phyloP scores from a whole-genome alignment of 2,888 invertebrate genomes.

The Eupeodes latifasciatus region DNA sequence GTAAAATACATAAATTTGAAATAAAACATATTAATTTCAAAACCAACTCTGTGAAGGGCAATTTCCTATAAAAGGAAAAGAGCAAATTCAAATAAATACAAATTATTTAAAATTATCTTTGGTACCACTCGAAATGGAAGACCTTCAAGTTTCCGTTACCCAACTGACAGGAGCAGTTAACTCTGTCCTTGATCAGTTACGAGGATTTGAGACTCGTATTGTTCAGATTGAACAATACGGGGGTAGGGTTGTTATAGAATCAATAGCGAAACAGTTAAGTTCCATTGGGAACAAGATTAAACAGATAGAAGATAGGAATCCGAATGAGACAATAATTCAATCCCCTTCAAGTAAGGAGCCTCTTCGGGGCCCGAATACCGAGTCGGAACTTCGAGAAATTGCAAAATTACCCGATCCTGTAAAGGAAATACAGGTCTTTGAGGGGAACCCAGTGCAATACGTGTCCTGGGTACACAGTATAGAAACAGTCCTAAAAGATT shows the following conservation, averaged over 20 bases:
- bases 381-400: conserved; percentile 22
- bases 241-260: neutral
- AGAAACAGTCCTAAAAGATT: conserved; percentile 33
- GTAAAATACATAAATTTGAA: no score
- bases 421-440: conserved; percentile 61
- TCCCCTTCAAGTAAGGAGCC: neutral
- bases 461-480: no score
- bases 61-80: no score
- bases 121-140: conserved; percentile 19
- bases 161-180: neutral
- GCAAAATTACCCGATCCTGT: conserved; percentile 56
- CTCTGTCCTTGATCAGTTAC: conserved; percentile 37
- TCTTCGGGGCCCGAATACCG: conserved; percentile 11
- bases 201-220: conserved; percentile 21
- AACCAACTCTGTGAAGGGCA: no score
- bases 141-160: conserved; percentile 28
- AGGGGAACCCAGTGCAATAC: conserved; percentile 11
- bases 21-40: no score
- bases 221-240: neutral
- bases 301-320: neutral
- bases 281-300: conserved; percentile 11
- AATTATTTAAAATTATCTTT: neutral
- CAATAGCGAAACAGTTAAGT: neutral
- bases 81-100: neutral
- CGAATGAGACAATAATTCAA: neutral